Conservation (phyloP, 2,113 vertebrate species). For the Alligator mississippiensis region DNA sequence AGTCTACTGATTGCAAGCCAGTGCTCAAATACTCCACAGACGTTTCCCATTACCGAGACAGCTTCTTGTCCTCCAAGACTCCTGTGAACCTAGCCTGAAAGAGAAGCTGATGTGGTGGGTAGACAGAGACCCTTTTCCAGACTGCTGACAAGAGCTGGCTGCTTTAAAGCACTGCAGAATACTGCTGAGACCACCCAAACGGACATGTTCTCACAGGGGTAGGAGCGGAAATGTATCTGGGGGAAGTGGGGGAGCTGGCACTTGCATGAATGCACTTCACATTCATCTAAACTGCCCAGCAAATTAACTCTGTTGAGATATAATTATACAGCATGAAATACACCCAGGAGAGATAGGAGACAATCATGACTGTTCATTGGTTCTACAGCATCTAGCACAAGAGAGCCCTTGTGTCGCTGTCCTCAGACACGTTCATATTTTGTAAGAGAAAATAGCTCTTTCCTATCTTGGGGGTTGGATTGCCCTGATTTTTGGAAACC, state of each 20-base stretch:
- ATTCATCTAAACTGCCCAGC: constrained; percentile 2
- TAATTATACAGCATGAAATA: not conserved
- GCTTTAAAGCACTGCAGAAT: constrained; percentile 38
- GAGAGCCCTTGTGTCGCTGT: constrained; percentile 6
- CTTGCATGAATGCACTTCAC: not conserved
- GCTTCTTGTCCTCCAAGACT: constrained; percentile 66
- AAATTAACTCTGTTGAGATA: constrained; percentile 49
- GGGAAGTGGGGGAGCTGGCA: not conserved
- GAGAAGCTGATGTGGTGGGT: constrained; percentile 15
- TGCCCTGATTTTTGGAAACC: not conserved
- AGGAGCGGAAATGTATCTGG: constrained; percentile 16
- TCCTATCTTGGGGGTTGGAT: not conserved
- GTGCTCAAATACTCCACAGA: constrained; percentile 64
- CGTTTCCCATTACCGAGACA: constrained; percentile 69
- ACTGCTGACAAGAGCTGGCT: constrained; percentile 48
- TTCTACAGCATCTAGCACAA: not conserved
- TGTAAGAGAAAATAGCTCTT: not conserved
- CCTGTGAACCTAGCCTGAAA: constrained; percentile 53
- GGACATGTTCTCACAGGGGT: constrained; percentile 25
- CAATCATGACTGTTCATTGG: not conserved
- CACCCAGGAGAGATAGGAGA: not conserved
- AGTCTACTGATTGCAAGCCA: constrained; percentile 54
- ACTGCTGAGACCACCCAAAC: constrained; percentile 61
- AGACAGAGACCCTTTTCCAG: constrained; percentile 48
- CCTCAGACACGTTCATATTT: not conserved